A percentile compares a stretch with the other conserved stretches of the same genome.
These are phyloP conservation scores for Callaeas wilsoni DNA, from an alignment of 2,113 vertebrate species.

Conservation along the genomic window DNA sequence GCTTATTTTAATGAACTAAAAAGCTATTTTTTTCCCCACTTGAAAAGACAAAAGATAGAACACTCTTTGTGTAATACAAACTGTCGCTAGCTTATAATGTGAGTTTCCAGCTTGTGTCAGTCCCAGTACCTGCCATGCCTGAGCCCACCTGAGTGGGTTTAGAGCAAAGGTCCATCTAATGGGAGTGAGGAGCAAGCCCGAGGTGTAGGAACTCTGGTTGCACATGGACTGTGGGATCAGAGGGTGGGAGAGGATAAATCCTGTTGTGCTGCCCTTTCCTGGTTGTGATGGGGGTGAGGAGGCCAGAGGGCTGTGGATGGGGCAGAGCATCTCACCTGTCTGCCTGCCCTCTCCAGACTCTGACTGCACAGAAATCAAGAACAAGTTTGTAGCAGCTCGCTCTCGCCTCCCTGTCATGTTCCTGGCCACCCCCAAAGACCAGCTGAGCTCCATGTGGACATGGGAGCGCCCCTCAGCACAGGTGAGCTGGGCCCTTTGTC, in stretches of 20 bases:
- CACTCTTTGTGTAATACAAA: neutral
- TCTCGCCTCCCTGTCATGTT: conserved; percentile 86
- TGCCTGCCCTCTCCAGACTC: conserved; percentile 59
- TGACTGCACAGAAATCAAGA: conserved; percentile 87
- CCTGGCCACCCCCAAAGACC: conserved; percentile 88
- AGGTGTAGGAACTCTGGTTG: neutral
- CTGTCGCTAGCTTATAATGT: neutral
- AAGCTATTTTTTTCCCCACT: neutral
- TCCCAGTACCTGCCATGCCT: neutral
- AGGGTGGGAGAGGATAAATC: neutral
- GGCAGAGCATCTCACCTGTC: neutral
- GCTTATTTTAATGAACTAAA: neutral
- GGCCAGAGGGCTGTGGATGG: neutral
- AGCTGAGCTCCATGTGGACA: conserved; percentile 86
- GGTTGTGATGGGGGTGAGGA: rapidly evolving
- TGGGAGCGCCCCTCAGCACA: conserved; percentile 81
- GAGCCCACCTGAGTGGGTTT: neutral
- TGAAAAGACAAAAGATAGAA: neutral
- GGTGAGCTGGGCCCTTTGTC: conserved; percentile 62
- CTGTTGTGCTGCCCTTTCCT: neutral
- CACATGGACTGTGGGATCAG: neutral
- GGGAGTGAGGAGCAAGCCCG: neutral
- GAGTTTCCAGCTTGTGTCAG: neutral
- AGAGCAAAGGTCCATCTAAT: neutral
- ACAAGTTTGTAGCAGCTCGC: conserved; percentile 82